Conservation (phyloP, 92 coral and sea anemone genomes). For the Heteractis magnifica region DNA sequence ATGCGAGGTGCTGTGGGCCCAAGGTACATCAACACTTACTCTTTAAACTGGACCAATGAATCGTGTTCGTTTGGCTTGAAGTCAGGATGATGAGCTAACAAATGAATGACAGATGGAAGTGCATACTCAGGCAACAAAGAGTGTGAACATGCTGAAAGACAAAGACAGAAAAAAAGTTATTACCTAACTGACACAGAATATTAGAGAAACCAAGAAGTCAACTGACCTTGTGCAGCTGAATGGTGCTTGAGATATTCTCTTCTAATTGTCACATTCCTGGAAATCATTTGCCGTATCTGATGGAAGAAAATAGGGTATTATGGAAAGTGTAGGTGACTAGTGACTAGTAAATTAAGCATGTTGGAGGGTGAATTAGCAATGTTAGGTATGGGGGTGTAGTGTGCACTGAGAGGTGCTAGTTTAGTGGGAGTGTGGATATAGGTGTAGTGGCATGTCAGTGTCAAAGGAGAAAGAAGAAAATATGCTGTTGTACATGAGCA, state of each 20-base stretch:
- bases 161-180: not conserved
- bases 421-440: no score
- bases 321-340: no score
- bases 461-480: not conserved
- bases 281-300: constrained; percentile 88
- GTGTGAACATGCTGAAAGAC: constrained; percentile 69
- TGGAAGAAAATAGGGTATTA: no score
- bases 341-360: no score
- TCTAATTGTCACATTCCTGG: constrained; percentile 71
- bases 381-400: no score
- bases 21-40: constrained; percentile 48
- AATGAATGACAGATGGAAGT: constrained; percentile 81
- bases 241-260: constrained; percentile 79
- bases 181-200: not conserved
- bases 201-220: not conserved
- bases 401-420: no score
- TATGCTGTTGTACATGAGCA: not conserved
- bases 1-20: not conserved
- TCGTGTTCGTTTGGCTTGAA: constrained; percentile 54
- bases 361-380: no score
- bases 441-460: no score
- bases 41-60: constrained; percentile 66
- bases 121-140: constrained; percentile 92
- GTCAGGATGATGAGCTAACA: constrained; percentile 91
- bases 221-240: constrained; percentile 74